Percentiles rank a stretch among this genome's conserved stretches.
Evolutionary conservation across 2,888 invertebrate species (phyloP).

Genomic region (Altica lythri): DNA sequence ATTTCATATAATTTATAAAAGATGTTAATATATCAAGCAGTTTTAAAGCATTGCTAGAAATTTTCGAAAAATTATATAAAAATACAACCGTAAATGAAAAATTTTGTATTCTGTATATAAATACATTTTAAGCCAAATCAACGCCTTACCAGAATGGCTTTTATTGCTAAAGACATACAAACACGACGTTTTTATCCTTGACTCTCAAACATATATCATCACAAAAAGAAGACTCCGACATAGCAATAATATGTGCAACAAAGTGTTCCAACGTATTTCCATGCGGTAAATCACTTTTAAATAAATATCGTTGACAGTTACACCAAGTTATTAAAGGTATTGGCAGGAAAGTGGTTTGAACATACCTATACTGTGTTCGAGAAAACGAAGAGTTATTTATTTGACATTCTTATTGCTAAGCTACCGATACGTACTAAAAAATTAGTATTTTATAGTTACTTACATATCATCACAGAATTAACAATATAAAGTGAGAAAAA

Average conservation of each 20-base stretch:
- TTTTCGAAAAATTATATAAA: too few relatives aligned
- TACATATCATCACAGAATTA: too few relatives aligned
- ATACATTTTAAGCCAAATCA: too few relatives aligned
- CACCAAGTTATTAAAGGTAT: slow-evolving; percentile 52
- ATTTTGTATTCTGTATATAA: too few relatives aligned
- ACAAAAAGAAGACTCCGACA: slow-evolving; percentile 8
- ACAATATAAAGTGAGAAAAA: too few relatives aligned
- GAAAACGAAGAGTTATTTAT: slow-evolving; percentile 53
- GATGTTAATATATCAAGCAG: too few relatives aligned
- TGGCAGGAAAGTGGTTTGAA: slow-evolving; percentile 47
- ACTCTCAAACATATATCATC: slow-evolving; percentile 9
- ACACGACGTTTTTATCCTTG: neutral
- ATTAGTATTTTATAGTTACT: too few relatives aligned
- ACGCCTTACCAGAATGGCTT: too few relatives aligned
- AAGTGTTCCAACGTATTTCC: slow-evolving; percentile 13
- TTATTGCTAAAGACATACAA: too few relatives aligned
- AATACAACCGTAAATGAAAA: too few relatives aligned
- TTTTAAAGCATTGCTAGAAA: too few relatives aligned
- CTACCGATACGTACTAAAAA: neutral
- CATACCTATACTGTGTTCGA: slow-evolving; percentile 48
- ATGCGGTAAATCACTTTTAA: slow-evolving; percentile 54
- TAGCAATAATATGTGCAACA: slow-evolving; percentile 19
- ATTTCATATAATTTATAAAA: too few relatives aligned
- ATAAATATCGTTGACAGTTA: slow-evolving; percentile 59
- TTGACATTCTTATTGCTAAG: slow-evolving; percentile 5